A percentile compares a stretch with the other conserved stretches of the same genome.
Conservation (phyloP, 2,113 vertebrate species). For the Calonectris borealis region DNA sequence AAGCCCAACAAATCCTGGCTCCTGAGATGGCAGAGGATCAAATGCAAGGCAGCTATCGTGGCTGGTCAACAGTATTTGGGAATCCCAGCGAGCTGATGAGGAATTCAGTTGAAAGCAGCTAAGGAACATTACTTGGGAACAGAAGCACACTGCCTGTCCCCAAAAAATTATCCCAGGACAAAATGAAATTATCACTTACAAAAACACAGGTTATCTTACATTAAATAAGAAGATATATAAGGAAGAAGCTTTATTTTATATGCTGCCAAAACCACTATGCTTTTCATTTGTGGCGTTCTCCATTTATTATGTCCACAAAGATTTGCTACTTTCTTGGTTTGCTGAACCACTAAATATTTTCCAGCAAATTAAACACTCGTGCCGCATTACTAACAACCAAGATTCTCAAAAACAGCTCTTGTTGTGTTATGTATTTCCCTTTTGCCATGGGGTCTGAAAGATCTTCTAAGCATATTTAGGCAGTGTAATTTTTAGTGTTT, state of each 20-base stretch:
- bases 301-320: constrained; percentile 1
- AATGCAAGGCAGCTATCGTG: background rate
- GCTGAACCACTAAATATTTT: constrained; percentile 42
- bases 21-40: background rate
- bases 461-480: background rate
- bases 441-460: background rate
- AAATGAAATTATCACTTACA: background rate
- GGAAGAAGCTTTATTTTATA: background rate
- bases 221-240: background rate
- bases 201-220: background rate
- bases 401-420: background rate
- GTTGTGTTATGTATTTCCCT: background rate
- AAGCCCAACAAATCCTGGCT: background rate
- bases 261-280: background rate
- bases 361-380: constrained; percentile 38
- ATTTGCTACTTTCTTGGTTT: constrained; percentile 6
- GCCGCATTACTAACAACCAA: background rate
- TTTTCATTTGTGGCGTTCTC: background rate
- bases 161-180: background rate
- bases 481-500: background rate
- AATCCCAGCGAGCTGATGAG: background rate
- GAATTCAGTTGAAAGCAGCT: background rate
- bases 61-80: background rate
- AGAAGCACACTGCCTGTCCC: background rate
- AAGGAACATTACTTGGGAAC: background rate